Base-by-base conservation (phyloP, 1,140 invertebrate genomes). In the Conopomorpha cramerella region DNA sequence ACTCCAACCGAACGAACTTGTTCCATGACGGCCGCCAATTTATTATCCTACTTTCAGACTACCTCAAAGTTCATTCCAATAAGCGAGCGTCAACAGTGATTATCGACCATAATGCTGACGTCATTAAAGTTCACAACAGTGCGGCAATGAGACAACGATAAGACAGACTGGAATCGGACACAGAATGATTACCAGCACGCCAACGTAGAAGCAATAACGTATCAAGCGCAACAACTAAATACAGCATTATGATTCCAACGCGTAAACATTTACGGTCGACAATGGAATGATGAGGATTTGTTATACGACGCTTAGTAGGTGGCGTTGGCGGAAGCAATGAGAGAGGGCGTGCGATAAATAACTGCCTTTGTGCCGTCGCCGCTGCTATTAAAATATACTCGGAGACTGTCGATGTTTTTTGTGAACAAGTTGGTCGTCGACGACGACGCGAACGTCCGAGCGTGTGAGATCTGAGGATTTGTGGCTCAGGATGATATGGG, bases 261-360 rank as follows among this genome's bases (percentile, higher is more conserved):
- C 42, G 52, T 57, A 45, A 46, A 37, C 37, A 51, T 51, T 38
- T 16, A 4, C 7, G 10, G 32, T 16, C 12, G 8, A 2, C 36
- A 63, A 67, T 51, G 46, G 57, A 66, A 36, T 39, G 13, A 48
- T 52, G 61, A 63, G 18, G 40, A 28, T 16, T 1, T 10, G 16
- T 18, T 13, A 49, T 63, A 48, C 44, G 60, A 66, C 65, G 60
- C 66, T 71, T 57, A 60, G 50, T 45, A 51, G 49, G 37, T 43
- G 46, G 36, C 44, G 35, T 43, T 48, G 50, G 49, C 43, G 46
- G 55, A 64, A 64, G 67, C 70, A 66, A 66, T 68, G 65, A 64
- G 59, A 68, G 66, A 74, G 70, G 70, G 70, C 70, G 70, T 73
- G 58, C 63, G 67, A 74, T 74, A 74, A 74, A 74, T 71, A 68